Base-by-base conservation (phyloP, 2,888 invertebrate genomes). In the Automeris io region DNA sequence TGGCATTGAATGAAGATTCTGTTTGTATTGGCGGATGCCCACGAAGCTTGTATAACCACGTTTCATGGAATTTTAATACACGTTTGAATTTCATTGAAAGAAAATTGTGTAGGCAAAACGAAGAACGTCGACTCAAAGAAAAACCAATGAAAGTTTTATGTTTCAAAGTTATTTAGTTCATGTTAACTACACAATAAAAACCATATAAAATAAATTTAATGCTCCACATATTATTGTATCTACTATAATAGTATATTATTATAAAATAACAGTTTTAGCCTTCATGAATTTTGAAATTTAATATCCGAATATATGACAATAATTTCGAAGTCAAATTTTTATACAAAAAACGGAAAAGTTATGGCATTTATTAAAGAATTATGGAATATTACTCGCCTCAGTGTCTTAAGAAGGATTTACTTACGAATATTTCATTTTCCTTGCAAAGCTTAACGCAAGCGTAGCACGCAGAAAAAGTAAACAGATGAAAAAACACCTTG, bases 401-500 rank as follows among this genome's bases (percentile, higher is more conserved):
- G n/a, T n/a, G 9, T 24, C 11, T 6, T 3, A 3, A 5, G 24
- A 24, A 5, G n/a, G 11, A 24, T 24, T 24, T n/a, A 3, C 6
- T 4, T 5, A 11, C 5, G 5, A 24, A 24, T 26, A 29, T 31
- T 42, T 33, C 6, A 33, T 35, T 34, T n/a, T 37, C 23, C 29
- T 32, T 25, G 33, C 11, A 34, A n/a, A 33, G 24, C 18, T 33
- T 35, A 19, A 51, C 7, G 29, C 13, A 21, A 29, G 22, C 21
- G 18, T 36, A 36, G 13, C 11, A 12, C 36, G 19, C 49, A 55
- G 56, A 55, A 57, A 69, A 66, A 60, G 61, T 61, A 59, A 65
- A 61, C 53, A 55, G 47, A 42, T 39, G 47, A 56, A 61, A 65
- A 65, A 67, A 55, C 56, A 56, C 57, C 57, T 59, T 59, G 62